phyloP scores from a whole-genome alignment of 2,113 vertebrate genomes.

The Solenodon paradoxus region DNA sequence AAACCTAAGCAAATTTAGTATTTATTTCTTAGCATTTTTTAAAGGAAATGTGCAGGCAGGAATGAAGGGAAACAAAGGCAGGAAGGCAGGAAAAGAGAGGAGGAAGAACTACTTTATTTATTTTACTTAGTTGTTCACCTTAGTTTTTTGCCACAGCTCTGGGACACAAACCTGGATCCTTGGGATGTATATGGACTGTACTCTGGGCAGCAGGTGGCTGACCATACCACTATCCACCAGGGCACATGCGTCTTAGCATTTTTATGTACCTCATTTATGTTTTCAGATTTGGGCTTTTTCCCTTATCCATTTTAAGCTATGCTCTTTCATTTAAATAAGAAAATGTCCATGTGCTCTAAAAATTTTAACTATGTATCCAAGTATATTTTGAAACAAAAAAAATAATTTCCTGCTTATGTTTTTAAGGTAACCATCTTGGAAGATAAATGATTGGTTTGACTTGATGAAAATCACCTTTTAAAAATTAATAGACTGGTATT shows the following conservation, averaged over 20 bases:
- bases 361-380: neutral
- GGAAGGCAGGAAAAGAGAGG: too few species aligned
- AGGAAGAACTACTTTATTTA: too few species aligned
- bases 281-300: neutral
- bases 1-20: neutral
- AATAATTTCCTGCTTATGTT: neutral
- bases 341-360: neutral
- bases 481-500: neutral
- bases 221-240: too few species aligned
- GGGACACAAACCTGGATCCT: too few species aligned
- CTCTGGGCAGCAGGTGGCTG: too few species aligned
- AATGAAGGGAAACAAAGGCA: too few species aligned
- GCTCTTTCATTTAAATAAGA: neutral
- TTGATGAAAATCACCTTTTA: neutral
- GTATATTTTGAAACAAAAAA: neutral
- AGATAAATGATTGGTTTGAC: slow-evolving; percentile 5
- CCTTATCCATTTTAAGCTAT: neutral
- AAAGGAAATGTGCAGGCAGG: too few species aligned
- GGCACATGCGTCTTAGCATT: neutral
- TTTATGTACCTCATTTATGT: neutral
- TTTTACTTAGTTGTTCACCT: too few species aligned
- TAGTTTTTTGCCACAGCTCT: too few species aligned
- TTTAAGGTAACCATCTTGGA: neutral
- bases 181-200: too few species aligned
- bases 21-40: neutral